Percentiles rank a stretch among this genome's conserved stretches.
phyloP scores from a whole-genome alignment of 2,888 invertebrate genomes.

The Dichetophora obliterata region DNA sequence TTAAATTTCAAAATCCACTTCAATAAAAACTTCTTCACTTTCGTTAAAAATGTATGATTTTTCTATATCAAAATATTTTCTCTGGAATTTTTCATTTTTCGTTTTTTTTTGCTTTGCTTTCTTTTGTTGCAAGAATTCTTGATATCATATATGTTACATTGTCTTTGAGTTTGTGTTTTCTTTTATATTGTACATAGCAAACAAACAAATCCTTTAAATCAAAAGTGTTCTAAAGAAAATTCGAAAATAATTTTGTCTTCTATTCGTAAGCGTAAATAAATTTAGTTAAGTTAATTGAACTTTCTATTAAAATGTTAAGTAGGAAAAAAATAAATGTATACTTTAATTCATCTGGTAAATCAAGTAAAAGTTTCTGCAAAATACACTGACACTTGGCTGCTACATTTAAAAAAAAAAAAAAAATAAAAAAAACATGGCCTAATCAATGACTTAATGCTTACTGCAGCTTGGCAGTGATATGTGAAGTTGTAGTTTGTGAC shows the following conservation, averaged over 20 bases:
- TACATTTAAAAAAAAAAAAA: not conserved
- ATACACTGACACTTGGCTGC: not conserved
- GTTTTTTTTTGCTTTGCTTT: conserved; percentile 10
- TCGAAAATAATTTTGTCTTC: conserved; percentile 52
- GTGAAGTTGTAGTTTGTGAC: conserved; percentile 51
- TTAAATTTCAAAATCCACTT: not conserved
- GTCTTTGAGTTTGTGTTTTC: not conserved
- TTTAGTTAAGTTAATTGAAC: not conserved
- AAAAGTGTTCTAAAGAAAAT: not conserved
- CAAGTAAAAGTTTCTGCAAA: not conserved
- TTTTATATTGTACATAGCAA: conserved; percentile 12
- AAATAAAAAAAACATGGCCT: conserved; percentile 3
- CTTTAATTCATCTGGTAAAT: too few species aligned
- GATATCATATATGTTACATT: not conserved
- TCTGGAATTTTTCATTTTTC: conserved; percentile 20
- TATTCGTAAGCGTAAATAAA: conserved; percentile 23
- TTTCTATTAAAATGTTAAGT: not conserved
- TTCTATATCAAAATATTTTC: conserved; percentile 34
- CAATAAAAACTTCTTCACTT: not conserved
- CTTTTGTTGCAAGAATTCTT: not conserved
- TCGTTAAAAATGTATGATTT: conserved; percentile 2
- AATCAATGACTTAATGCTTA: conserved; percentile 30
- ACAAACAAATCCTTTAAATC: not conserved
- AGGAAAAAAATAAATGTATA: not conserved
- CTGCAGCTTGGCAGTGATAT: conserved; percentile 54